A percentile compares a stretch with the other conserved stretches of the same genome.
These are phyloP conservation scores for Brachypterus glaber DNA, from an alignment of 2,888 invertebrate genomes.

Conservation along the genomic window DNA sequence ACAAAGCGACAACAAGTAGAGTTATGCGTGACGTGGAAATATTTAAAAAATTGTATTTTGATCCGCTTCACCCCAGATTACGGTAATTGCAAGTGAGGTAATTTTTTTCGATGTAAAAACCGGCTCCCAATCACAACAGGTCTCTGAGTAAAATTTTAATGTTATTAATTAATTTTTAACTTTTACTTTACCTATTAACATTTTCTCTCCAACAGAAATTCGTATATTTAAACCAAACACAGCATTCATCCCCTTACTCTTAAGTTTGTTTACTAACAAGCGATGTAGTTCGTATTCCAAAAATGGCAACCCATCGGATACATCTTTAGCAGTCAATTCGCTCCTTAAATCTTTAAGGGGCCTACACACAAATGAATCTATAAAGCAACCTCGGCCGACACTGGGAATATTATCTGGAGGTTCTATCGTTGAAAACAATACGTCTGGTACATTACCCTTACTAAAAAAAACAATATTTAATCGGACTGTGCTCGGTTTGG, in stretches of 20 bases:
- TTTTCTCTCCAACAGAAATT: slow-evolving; percentile 71
- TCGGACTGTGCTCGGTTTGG: background rate
- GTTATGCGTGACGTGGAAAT: too few relatives aligned
- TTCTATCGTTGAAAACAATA: slow-evolving; percentile 81
- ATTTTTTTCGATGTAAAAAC: too few relatives aligned
- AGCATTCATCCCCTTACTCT: slow-evolving; percentile 92
- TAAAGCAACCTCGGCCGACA: slow-evolving; percentile 58
- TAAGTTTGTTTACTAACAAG: slow-evolving; percentile 78
- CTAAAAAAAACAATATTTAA: slow-evolving; percentile 39
- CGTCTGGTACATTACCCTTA: slow-evolving; percentile 80
- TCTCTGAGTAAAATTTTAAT: too few relatives aligned
- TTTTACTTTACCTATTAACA: too few relatives aligned
- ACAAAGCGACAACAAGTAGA: too few relatives aligned
- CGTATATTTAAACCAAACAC: slow-evolving; percentile 72
- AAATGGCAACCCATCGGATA: slow-evolving; percentile 91
- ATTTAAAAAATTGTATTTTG: too few relatives aligned
- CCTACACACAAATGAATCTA: slow-evolving; percentile 68
- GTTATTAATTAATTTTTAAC: too few relatives aligned
- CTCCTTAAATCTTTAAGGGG: slow-evolving; percentile 69
- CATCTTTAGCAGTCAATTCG: slow-evolving; percentile 84
- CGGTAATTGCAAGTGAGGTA: too few relatives aligned
- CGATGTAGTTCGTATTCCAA: slow-evolving; percentile 92
- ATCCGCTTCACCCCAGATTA: too few relatives aligned
- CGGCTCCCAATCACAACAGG: too few relatives aligned
- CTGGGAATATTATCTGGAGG: slow-evolving; percentile 67